These are phyloP conservation scores for Drosophila orena DNA, from an alignment of 1,140 invertebrate species.

Conservation along the genomic window DNA sequence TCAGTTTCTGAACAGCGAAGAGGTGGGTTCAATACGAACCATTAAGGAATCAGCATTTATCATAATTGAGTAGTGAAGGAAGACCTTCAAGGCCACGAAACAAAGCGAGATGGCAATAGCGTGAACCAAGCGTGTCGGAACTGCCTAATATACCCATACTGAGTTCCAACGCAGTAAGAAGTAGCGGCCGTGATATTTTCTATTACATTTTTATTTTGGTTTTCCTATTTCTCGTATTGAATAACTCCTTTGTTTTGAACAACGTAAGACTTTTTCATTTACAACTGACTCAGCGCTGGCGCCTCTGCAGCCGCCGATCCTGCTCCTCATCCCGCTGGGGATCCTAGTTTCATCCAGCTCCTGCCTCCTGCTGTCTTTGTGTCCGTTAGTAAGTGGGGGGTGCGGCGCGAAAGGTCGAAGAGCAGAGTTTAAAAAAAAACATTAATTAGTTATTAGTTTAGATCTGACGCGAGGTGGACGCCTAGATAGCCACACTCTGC, in stretches of 20 bases:
- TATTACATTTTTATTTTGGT: constrained; percentile 71
- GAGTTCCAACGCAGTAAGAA: not conserved
- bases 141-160: not conserved
- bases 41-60: too few relatives aligned
- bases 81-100: not conserved
- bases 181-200: constrained; percentile 25
- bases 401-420: constrained; percentile 38
- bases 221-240: constrained; percentile 58
- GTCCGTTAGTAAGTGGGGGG: constrained; percentile 11
- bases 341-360: too few relatives aligned
- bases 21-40: not conserved
- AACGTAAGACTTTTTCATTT: constrained; percentile 65
- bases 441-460: constrained; percentile 77
- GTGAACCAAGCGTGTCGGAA: not conserved
- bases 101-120: constrained; percentile 15
- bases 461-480: constrained; percentile 28
- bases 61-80: too few relatives aligned
- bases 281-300: constrained; percentile 35
- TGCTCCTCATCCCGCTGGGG: not conserved
- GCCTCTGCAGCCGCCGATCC: constrained; percentile 20
- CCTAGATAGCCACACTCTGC: constrained; percentile 62
- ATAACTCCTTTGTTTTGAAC: constrained; percentile 66
- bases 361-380: constrained; percentile 20
- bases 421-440: constrained; percentile 60
- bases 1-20: not conserved